Evolutionary conservation across 2,113 vertebrate genomes (phyloP), one percentile per base, ranked within the genome.

Genomic region (crab-eating macaque (Macaca fascicularis)): DNA sequence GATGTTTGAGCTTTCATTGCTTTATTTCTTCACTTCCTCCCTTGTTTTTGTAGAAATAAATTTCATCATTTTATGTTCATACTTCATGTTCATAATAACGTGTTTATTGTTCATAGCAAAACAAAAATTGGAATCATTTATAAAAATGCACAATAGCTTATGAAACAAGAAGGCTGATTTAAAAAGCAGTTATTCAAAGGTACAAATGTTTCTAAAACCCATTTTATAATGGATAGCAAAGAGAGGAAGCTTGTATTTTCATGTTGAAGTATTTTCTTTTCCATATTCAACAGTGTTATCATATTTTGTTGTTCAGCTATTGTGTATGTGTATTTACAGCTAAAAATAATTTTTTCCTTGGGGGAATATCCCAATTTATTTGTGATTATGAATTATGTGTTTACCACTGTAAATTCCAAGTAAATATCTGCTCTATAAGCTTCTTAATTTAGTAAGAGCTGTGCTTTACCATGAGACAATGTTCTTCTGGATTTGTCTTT

Each of bases 391-490:
- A 93, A 22, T 74, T 80, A 55, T 57, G 2, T 61, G 2, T n/a
- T 48, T 14, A 40, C 64, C 20, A 94, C 16, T 61, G 8, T 76
- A n/a, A 32, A 72, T 95, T 93, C 50, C 35, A 89, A 22, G n/a
- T 79, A 27, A 19, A 50, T 52, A 55, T 45, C 30, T 82, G 45
- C 43, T 83, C 4, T 25, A 75, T 45, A 79, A 13, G 17, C 6
- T 45, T 95, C 16, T 90, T 83, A 80, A 69, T 90, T 89, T 79
- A 88, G 3, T 59, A 43, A 93, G 3, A 94, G 61, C 40, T 96
- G 14, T n/a, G 20, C 74, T 82, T 96, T 76, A 93, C 16, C 23
- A 94, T 32, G 17, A 81, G 76, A 52, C 8, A 50, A 5, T 69
- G 10, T 8, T 86, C 11, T 25, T 61, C 5, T 72, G 74, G 38